Evolutionary conservation across 1,140 invertebrate species (phyloP), one percentile per base, ranked within the genome.

Genomic region (Adelges cooleyi): DNA sequence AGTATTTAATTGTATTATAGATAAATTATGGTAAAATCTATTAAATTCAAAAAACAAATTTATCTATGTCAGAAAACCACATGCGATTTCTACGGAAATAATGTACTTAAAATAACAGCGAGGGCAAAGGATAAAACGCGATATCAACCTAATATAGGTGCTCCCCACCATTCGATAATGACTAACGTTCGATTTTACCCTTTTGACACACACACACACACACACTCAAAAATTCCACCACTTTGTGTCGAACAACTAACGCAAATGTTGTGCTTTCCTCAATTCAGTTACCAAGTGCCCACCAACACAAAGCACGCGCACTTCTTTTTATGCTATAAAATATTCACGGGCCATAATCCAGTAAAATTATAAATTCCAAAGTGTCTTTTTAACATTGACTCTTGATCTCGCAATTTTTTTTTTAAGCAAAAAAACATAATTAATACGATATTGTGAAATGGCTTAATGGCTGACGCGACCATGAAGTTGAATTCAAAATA

Each of bases 241-340:
- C 29, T 11, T 33, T 5, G 5, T 5, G 29, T 44, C 25, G 11
- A 13, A 62, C 40, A 17, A 13, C 17, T 6, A 20, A 27, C 20
- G 23, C 23, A 22, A 62, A 46, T 62, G 54, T 62, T 59, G 38
- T 62, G 40, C 11, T 62, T 44, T 46, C 48, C 8, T n/a, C 42
- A 36, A 29, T 29, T 62, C 42, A 62, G 54, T 62, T 62, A 62
- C 54, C 54, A 44, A 62, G 54, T 62, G 54, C 25, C 54, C 54
- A 18, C 29, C 40, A 40, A 18, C 40, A 20, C 25, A 6, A 33
- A 33, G 18, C 42, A 20, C 8, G 15, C 40, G 42, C 17, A 29
- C 42, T 11, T 62, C 44, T 44, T 51, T 51, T 33, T 33, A 33
- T 33, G n/a, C n/a, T n/a, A n/a, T n/a, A n/a, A n/a, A 33, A 33